phyloP scores from a whole-genome alignment of 2,797 vertebrate species.

The Pristis pectinata region DNA sequence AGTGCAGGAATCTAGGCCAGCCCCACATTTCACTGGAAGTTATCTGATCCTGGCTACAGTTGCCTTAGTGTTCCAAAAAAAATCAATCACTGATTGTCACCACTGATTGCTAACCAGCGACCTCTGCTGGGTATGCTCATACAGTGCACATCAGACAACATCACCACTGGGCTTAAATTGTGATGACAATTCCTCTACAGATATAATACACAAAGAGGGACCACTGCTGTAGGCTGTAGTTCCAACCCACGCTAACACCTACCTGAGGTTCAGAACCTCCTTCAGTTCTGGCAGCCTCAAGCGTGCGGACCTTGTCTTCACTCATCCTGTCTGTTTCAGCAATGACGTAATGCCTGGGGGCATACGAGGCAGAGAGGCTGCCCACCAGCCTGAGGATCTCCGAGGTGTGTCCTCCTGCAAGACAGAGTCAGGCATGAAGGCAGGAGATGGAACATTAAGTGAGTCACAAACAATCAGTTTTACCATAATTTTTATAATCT shows the following conservation, averaged over 20 bases:
- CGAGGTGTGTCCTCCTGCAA: constrained; percentile 82
- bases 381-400: constrained; percentile 80
- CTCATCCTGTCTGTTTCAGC: constrained; percentile 87
- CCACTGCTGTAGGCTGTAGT: too few relatives aligned
- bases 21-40: neutral
- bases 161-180: too few relatives aligned
- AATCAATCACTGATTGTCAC: neutral
- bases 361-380: constrained; percentile 66
- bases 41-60: neutral
- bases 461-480: neutral
- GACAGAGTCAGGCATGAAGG: neutral
- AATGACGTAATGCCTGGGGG: constrained; percentile 77
- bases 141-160: neutral
- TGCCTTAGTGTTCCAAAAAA: neutral
- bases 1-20: neutral
- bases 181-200: too few relatives aligned
- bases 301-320: constrained; percentile 72
- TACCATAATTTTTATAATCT: neutral
- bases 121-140: neutral
- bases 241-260: constrained; percentile 39
- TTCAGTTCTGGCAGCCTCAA: constrained; percentile 60
- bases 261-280: constrained; percentile 56
- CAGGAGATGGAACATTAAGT: neutral
- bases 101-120: neutral
- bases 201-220: too few relatives aligned